Conservation (phyloP, 1,140 invertebrate species). For the Bombus affinis region DNA sequence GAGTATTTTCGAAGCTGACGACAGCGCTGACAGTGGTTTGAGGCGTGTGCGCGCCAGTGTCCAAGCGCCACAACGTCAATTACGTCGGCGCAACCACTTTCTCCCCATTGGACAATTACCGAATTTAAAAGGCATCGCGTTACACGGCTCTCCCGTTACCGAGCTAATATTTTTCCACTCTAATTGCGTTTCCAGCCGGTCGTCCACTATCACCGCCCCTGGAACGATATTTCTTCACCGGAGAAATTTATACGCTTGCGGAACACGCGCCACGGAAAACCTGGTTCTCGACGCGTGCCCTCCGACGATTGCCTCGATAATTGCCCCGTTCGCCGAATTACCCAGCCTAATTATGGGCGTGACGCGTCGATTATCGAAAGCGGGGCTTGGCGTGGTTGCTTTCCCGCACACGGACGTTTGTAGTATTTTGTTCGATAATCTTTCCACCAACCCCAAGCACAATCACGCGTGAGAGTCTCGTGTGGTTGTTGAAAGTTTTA, state of each 20-base stretch:
- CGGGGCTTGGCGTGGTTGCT: not conserved
- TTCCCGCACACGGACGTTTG: not conserved
- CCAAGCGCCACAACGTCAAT: slow-evolving; percentile 3
- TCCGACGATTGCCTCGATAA: slow-evolving; percentile 21
- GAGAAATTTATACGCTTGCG: slow-evolving; percentile 48
- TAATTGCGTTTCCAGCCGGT: slow-evolving; percentile 52
- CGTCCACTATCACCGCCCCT: not conserved
- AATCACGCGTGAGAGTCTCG: no score
- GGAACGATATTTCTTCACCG: slow-evolving; percentile 40
- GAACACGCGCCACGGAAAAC: not conserved
- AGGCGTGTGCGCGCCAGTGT: not conserved
- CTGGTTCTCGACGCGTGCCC: not conserved
- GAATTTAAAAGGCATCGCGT: slow-evolving; percentile 69
- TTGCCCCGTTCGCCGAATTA: slow-evolving; percentile 26
- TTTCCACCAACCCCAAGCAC: not conserved
- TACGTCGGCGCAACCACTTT: slow-evolving; percentile 46
- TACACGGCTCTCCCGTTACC: slow-evolving; percentile 63
- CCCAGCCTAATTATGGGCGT: slow-evolving; percentile 5
- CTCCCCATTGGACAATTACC: slow-evolving; percentile 58
- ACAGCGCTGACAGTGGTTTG: not conserved
- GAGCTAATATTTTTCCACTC: slow-evolving; percentile 67
- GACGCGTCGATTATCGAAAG: slow-evolving; percentile 28
- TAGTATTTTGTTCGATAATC: not conserved
- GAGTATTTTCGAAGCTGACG: slow-evolving; percentile 62
- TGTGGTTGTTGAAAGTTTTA: no score